Percentiles rank a stretch among this genome's conserved stretches.
Conservation (phyloP, 2,888 invertebrate species). For the Patella ulyssiponensis region DNA sequence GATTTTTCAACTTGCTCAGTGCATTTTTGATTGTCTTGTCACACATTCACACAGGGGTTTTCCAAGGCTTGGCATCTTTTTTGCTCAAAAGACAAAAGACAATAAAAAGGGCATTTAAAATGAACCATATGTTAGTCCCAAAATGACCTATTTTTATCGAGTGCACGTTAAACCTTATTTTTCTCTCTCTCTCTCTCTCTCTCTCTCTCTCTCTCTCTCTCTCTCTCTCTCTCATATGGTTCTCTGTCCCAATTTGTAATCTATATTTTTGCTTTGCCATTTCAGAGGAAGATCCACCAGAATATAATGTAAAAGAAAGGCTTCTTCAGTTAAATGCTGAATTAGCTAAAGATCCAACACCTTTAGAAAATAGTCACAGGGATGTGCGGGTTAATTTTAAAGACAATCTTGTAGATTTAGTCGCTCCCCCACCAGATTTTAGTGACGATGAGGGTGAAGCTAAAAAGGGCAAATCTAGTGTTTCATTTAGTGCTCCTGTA, state of each 20-base stretch:
- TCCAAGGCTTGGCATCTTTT: too few species aligned
- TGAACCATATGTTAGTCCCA: too few species aligned
- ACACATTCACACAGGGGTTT: too few species aligned
- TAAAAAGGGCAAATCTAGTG: background rate
- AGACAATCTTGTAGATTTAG: conserved; percentile 64
- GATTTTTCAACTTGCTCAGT: too few species aligned
- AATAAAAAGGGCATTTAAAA: too few species aligned
- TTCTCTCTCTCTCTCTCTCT: too few species aligned
- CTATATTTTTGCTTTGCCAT: background rate
- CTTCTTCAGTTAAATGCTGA: conserved; percentile 67
- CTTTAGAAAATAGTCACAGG: conserved; percentile 50
- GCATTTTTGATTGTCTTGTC: too few species aligned
- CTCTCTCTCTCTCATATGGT: background rate
- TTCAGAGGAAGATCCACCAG: conserved; percentile 62
- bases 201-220: too few species aligned
- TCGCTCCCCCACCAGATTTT: conserved; percentile 63
- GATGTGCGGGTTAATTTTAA: conserved; percentile 65
- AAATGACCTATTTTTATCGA: too few species aligned
- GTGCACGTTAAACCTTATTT: too few species aligned
- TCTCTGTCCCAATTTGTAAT: background rate
- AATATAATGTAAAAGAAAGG: conserved; percentile 67
- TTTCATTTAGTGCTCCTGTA: background rate
- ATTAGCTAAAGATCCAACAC: conserved; percentile 64
- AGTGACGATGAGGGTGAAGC: conserved; percentile 50
- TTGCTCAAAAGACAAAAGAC: too few species aligned